Percentiles rank a stretch among this genome's conserved stretches.
These are phyloP conservation scores for Fabriciana adippe DNA, from an alignment of 2,888 invertebrate species.

Conservation along the genomic window DNA sequence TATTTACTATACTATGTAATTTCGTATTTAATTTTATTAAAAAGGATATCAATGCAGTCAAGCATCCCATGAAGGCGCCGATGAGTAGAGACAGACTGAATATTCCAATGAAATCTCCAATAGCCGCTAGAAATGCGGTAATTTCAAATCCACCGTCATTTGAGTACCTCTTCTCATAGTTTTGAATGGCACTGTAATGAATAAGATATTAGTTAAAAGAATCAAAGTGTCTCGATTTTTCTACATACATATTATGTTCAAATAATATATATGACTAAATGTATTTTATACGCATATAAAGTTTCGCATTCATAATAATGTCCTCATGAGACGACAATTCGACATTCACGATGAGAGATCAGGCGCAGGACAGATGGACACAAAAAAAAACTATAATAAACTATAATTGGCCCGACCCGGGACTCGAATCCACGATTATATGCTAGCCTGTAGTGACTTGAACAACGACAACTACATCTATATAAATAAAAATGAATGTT, in stretches of 20 bases:
- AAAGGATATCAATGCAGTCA: conserved; percentile 97
- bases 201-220: background rate
- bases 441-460: too few species aligned
- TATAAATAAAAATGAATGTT: too few species aligned
- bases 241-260: background rate
- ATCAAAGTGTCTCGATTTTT: too few species aligned
- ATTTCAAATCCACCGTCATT: conserved; percentile 93
- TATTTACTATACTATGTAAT: background rate
- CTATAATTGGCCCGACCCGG: too few species aligned
- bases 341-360: too few species aligned
- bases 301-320: too few species aligned
- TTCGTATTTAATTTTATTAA: conserved; percentile 45
- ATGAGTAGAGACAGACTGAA: conserved; percentile 95
- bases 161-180: conserved; percentile 92
- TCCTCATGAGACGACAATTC: too few species aligned
- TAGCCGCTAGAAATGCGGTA: conserved; percentile 92
- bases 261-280: background rate
- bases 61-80: conserved; percentile 95
- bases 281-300: too few species aligned
- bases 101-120: conserved; percentile 95
- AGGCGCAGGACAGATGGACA: too few species aligned
- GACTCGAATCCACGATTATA: too few species aligned
- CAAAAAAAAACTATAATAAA: too few species aligned
- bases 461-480: too few species aligned
- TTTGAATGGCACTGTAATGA: conserved; percentile 89